These are phyloP conservation scores for Cyrtodaria siliqua DNA, from an alignment of 2,888 invertebrate genomes.

Conservation along the genomic window DNA sequence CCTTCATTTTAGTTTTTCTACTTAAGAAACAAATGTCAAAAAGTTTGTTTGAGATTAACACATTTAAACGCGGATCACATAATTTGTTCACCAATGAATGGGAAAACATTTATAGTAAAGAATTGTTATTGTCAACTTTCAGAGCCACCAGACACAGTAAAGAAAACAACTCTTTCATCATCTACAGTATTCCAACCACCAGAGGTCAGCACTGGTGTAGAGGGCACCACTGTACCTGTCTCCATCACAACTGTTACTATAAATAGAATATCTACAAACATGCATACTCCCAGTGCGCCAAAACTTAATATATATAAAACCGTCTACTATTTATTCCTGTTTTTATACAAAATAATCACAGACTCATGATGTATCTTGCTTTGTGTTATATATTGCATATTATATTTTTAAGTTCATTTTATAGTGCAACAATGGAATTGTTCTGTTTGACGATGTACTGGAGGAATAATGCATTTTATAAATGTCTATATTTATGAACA, in stretches of 20 bases:
- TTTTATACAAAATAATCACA: conserved; percentile 44
- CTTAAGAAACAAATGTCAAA: no score
- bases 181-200: conserved; percentile 42
- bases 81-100: no score
- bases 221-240: conserved; percentile 21
- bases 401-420: no score
- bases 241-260: conserved; percentile 42
- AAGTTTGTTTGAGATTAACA: no score
- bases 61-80: no score
- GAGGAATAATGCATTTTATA: no score
- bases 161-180: conserved; percentile 15
- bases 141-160: conserved; percentile 54
- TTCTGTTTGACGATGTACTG: no score
- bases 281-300: conserved; percentile 1
- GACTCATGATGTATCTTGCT: conserved; percentile 20
- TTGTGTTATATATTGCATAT: no score
- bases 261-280: background rate
- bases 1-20: no score
- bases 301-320: conserved; percentile 49
- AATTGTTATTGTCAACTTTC: conserved; percentile 22
- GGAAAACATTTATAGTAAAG: no score
- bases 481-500: no score
- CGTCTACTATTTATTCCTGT: conserved; percentile 58
- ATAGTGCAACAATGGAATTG: no score
- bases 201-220: conserved; percentile 27